Conservation (phyloP, 2,113 vertebrate genomes). For the Crocuta crocuta region DNA sequence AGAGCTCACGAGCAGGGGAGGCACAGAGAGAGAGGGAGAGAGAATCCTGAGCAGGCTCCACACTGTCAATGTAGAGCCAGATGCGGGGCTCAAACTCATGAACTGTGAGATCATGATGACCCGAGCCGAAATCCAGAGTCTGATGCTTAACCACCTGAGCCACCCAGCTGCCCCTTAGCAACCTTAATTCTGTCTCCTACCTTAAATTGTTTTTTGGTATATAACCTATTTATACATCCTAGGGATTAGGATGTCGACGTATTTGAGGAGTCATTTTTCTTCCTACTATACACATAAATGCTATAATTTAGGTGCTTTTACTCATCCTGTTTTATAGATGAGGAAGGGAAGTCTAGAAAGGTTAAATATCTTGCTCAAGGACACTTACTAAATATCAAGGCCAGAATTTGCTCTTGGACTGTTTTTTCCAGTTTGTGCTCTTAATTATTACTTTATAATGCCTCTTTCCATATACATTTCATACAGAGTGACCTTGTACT, state of each 20-base stretch:
- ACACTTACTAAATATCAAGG: not conserved
- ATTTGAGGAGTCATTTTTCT: not conserved
- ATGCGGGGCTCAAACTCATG: too few species aligned
- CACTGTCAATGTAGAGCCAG: too few species aligned
- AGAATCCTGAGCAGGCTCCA: too few species aligned
- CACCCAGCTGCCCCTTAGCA: too few species aligned
- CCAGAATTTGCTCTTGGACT: not conserved
- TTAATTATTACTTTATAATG: not conserved
- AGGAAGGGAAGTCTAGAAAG: not conserved
- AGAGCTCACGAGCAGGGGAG: too few species aligned
- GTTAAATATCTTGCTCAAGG: not conserved
- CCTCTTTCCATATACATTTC: not conserved
- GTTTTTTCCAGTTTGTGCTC: not conserved
- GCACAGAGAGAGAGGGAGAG: too few species aligned
- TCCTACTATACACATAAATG: not conserved
- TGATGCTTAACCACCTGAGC: too few species aligned
- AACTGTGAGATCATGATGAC: too few species aligned
- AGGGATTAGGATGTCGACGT: not conserved
- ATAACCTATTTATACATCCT: not conserved
- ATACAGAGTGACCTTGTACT: not conserved
- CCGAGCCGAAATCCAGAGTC: too few species aligned
- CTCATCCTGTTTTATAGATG: not conserved
- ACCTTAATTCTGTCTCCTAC: not conserved
- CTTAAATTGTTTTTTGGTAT: not conserved
- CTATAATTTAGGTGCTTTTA: not conserved